Percentiles rank a stretch among this genome's conserved stretches.
These are phyloP conservation scores for Wiebesia pumilae DNA, from an alignment of 1,140 invertebrate genomes.

Conservation along the genomic window DNA sequence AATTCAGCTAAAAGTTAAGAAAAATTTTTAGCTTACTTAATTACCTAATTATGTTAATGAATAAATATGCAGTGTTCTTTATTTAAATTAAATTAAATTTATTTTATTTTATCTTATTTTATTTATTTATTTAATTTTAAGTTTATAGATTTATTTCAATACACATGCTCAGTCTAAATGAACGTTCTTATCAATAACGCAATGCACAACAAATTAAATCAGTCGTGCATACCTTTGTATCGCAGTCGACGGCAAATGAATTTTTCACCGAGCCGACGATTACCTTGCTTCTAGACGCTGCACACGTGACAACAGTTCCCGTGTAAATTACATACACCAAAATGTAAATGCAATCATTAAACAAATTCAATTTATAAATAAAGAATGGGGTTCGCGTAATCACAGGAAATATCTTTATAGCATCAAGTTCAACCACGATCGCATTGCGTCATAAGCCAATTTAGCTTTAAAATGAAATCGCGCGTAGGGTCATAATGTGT, in stretches of 20 bases:
- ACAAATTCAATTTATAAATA: constrained; percentile 13
- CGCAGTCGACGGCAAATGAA: background rate
- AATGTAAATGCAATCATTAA: background rate
- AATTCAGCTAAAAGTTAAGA: background rate
- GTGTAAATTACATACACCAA: background rate
- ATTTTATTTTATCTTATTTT: background rate
- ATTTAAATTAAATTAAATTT: no score
- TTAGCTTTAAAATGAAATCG: background rate
- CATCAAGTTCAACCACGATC: background rate
- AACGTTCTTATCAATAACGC: background rate
- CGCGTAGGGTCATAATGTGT: background rate
- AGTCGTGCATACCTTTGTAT: background rate
- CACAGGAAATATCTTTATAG: background rate
- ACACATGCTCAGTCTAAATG: background rate
- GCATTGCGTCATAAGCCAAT: background rate
- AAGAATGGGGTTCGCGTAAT: background rate
- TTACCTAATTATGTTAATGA: background rate
- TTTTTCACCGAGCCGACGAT: background rate
- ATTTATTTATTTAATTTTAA: background rate
- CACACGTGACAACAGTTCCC: background rate
- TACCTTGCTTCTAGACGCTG: background rate
- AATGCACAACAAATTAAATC: constrained; percentile 8
- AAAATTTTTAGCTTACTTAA: background rate
- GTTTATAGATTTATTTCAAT: background rate
- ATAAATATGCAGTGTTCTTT: background rate